Evolutionary conservation across 2,888 invertebrate genomes (phyloP), one percentile per base, ranked within the genome.

Genomic region (Cheilosia impressa): DNA sequence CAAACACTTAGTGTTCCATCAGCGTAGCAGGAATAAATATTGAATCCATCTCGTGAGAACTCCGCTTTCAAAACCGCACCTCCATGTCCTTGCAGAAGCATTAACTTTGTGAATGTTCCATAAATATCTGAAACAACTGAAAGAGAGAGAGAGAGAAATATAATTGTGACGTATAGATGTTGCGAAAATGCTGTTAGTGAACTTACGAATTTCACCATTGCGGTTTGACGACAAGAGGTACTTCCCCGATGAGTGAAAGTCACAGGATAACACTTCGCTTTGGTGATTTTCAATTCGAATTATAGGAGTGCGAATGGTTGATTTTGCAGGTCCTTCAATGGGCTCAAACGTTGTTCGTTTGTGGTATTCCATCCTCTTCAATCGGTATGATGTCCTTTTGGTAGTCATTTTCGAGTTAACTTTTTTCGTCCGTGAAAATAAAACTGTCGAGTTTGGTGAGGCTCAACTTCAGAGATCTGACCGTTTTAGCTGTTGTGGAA

Each of bases 71-170:
- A 96, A 2, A 99, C 94, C 1, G 99, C 98, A 1, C 99, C 99
- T 0, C 96, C 97, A 93, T 99, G 99, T 0, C 99, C 99, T n/a
- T 95, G 95, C 95, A 99, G 95, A 31, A 96, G 95, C 89, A 97
- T 96, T 88, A 98, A 95, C 91, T 99, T 99, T 90, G 99, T 98
- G 92, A 99, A 99, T 91, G 99, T 98, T 0, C 98, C 99, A 90
- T 98, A 98, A 1, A 98, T 98, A 91, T 96, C 97, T 99, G 99
- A 99, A 87, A 99, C 93, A 92, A 95, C 96, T 96, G 91, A 10
- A 13, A 93, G 4, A 13, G 27, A 27, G 27, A 27, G 27, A 27
- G 6, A 27, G 6, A 27, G 38, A 38, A 4, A 13, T 0, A 47
- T 19, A 43, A 22, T 22, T 53, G n/a, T 31, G 43, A 31, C 17